A percentile compares a stretch with the other conserved stretches of the same genome.
phyloP scores from a whole-genome alignment of 1,140 invertebrate species.

The Euura saliciscinereae region DNA sequence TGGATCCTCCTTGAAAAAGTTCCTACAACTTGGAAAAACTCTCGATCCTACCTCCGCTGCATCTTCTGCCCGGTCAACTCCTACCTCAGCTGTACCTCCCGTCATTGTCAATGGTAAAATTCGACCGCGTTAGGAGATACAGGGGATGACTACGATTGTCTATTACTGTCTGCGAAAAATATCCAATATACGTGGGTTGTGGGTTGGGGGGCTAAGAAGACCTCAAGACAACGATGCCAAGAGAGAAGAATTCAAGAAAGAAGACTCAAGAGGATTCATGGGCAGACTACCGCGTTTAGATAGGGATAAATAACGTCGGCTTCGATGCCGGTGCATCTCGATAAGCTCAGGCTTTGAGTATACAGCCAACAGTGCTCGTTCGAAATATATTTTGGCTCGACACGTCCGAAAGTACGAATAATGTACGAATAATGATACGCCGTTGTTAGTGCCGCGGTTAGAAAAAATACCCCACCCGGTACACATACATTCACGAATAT shows the following conservation, averaged over 20 bases:
- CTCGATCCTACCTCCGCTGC: background rate
- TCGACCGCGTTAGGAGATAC: background rate
- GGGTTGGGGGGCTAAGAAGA: slow-evolving; percentile 46
- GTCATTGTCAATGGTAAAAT: too few species aligned
- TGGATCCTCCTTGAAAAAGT: background rate
- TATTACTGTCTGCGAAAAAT: background rate
- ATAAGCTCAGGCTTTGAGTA: background rate
- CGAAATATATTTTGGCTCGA: too few species aligned
- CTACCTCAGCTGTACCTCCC: background rate
- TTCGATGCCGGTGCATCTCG: background rate
- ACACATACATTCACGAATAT: background rate
- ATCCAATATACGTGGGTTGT: slow-evolving; percentile 42
- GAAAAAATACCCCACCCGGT: too few species aligned
- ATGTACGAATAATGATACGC: too few species aligned
- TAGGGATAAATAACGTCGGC: slow-evolving; percentile 19
- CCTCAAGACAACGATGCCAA: slow-evolving; percentile 50
- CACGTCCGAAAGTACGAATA: too few species aligned
- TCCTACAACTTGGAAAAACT: background rate
- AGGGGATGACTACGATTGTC: background rate
- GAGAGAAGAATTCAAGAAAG: slow-evolving; percentile 59
- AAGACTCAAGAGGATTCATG: slow-evolving; percentile 52
- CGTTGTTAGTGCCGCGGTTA: background rate
- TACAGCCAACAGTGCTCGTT: too few species aligned
- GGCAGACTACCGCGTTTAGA: slow-evolving; percentile 14
- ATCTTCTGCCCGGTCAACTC: background rate